A percentile compares a stretch with the other conserved stretches of the same genome.
These are phyloP conservation scores for Triops cancriformis DNA, from an alignment of 1,140 invertebrate genomes.

Conservation along the genomic window DNA sequence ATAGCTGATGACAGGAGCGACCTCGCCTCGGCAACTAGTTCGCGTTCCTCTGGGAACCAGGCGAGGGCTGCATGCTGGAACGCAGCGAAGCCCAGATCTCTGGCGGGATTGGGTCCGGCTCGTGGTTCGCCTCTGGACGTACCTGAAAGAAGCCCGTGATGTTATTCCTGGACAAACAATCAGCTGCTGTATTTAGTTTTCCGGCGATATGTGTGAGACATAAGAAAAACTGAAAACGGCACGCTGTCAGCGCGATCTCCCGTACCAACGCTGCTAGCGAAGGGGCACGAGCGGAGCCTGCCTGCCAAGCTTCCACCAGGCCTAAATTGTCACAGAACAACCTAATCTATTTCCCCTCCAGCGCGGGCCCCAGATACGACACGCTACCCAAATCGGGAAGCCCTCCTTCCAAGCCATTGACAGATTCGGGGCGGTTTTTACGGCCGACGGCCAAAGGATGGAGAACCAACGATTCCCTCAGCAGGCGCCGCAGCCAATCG, in stretches of 20 bases:
- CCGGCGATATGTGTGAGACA: not conserved
- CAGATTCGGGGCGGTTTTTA: not conserved
- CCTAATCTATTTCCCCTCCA: not conserved
- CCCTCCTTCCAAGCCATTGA: not conserved
- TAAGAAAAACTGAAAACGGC: not conserved
- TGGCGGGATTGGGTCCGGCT: not conserved
- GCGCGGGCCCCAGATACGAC: constrained; percentile 8
- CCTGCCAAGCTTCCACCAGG: not conserved
- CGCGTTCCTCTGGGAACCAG: not conserved
- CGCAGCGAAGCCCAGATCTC: not conserved
- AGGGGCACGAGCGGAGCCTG: no score
- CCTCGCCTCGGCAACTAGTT: not conserved
- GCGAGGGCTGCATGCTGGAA: not conserved
- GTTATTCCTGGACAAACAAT: not conserved
- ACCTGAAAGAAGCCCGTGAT: not conserved
- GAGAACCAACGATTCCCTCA: not conserved
- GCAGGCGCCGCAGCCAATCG: not conserved
- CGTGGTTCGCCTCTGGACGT: not conserved
- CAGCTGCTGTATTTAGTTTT: not conserved
- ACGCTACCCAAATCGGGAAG: not conserved
- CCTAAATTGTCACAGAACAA: constrained; percentile 4
- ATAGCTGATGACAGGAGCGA: not conserved
- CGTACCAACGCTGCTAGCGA: no score
- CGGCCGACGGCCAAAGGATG: not conserved
- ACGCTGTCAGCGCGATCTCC: no score